Base-by-base conservation (phyloP, 2,113 vertebrate genomes). In the Sylvietta virens region DNA sequence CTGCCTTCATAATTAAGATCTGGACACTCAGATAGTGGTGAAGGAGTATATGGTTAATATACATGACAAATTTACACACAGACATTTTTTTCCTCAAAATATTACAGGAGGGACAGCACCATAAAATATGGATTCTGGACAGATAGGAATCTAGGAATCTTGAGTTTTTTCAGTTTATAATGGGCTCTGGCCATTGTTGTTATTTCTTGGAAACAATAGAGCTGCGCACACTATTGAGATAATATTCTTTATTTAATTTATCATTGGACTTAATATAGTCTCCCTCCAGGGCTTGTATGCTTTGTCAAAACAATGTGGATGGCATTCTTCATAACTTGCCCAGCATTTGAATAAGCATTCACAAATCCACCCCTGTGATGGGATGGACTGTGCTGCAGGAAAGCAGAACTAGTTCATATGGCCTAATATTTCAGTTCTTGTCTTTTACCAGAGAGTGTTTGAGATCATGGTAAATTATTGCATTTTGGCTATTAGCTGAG, bases 321-420 rank as follows among this genome's bases (percentile, higher is more conserved):
- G 26, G 37, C 89, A 57, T 76, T 72, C 67, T 70, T 60, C 33
- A 42, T 31, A 78, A 16, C 14, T 62, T 78, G 7, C 15, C 42
- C 19, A 61, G 2, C 20, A 50, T 66, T 71, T 58, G 70, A 66
- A 62, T 44, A 61, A 37, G 7, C 10, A 14, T 56, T 65, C 31
- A 57, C 10, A 48, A 13, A 2, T 57, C 17, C 8, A 53, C 4
- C 5, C 5, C 5, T 2, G 0, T 23, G 21, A 35, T 13, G 17
- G 17, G 37, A 70, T 33, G 74, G 31, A 65, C 50, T 64, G 20
- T 22, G 45, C 13, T 64, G 18, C 24, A 33, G 40, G 33, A 62
- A 85, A 79, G 33, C 28, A 64, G 20, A 22, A 23, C 12, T 72
- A 17, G 9, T 61, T 80, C 4, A 10, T 33, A 45, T 10, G 12